Evolutionary conservation across 2,888 invertebrate species (phyloP), one percentile per base, ranked within the genome.

Genomic region (Octonoba sinensis): DNA sequence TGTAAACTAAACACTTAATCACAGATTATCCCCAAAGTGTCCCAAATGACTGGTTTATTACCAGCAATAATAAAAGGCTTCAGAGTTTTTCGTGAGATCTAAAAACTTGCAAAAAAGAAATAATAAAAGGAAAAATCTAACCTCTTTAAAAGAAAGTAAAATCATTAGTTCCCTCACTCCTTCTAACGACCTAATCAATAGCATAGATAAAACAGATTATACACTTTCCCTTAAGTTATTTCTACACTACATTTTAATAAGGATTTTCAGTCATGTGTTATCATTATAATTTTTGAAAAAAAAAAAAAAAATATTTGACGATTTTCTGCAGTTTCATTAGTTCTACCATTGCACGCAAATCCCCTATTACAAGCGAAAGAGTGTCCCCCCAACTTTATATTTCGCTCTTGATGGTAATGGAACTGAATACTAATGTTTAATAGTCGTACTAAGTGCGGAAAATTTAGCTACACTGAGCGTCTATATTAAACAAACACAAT

Each of bases 201-300:
- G 27, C 16, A 24, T 15, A 47, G 70, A 70, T 64, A 56, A 36
- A 69, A 54, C 44, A 60, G 69, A 69, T 69, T 62, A 15, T 15
- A 46, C 56, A 47, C 47, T 54, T 8, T 22, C n/a, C 18, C 46
- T 22, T 56, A 54, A 49, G 54, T 47, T 54, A 51, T 69, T 69
- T 60, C 64, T 62, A 77, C 77, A 70, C 64, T 77, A 64, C 57
- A 77, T 77, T 77, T 77, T 77, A 77, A 77, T 77, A 77, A 77
- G 77, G 56, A 56, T 49, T 78, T 59, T 78, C 57, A 57, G 57
- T 51, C 46, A 51, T 59, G 62, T 70, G 70, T 70, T 70, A 70
- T 70, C 77, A 69, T 77, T 70, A 62, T 64, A 77, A 77, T 71
- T 71, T 78, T 71, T 71, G 46, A 44, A 70, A 36, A 36, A 36